Evolutionary conservation across 2,888 invertebrate species (phyloP), one percentile per base, ranked within the genome.

Genomic region (Morpho deidamia): DNA sequence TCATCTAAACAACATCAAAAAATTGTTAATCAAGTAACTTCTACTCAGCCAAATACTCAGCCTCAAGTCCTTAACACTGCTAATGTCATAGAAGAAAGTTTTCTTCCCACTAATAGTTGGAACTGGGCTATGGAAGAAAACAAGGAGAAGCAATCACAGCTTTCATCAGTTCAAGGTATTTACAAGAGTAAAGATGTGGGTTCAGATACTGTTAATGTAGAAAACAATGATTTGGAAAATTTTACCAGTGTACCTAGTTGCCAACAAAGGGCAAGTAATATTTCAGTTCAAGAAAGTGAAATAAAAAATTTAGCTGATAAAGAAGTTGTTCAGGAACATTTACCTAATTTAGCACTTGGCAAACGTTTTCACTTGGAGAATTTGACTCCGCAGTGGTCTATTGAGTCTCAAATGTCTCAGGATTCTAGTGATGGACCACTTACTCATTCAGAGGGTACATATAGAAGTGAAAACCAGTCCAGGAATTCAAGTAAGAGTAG

Each of bases 341-440:
- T 85, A 64, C 91, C 83, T 51, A 90, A 84, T 67, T 75, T 90
- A 66, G 89, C 81, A 41, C 61, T 83, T 44, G 88, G 84, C 37
- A 90, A 84, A 60, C 75, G 85, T 41, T 77, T 83, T 55, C 80
- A 87, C 64, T 69, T 84, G 67, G 81, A 85, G 42, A 83, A 82
- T 70, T 69, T 85, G 63, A 83, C 92, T 12, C 92, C 92, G 2
- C 92, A 93, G 64, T 93, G 92, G 93, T 93, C 93, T 7, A 91
- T 91, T 51, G 93, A 93, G 70, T 92, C 92, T 37, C 92, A 93
- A 71, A 90, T 92, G 78, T 92, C 92, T 8, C 92, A 92, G 70
- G 92, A 92, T 65, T 93, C 92, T 2, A 92, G 92, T 58, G 93
- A 93, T 65, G 91, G 92, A 35, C 82, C 91, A 14, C 81, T 91